Percentiles rank a stretch among this genome's conserved stretches.
Evolutionary conservation across 2,888 invertebrate genomes (phyloP).

Genomic region (Ophraella communa): DNA sequence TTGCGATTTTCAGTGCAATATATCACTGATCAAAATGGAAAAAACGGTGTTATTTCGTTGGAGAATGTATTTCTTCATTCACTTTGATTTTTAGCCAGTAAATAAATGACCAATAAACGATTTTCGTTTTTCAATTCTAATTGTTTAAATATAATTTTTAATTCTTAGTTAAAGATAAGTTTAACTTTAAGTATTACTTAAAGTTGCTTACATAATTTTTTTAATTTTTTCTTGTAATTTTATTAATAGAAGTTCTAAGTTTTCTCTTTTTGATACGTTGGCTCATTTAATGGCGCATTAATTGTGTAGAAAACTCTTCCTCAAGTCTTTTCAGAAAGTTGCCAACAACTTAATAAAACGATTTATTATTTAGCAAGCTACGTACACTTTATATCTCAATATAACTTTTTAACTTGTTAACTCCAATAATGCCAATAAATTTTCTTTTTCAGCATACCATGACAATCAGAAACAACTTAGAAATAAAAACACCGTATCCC

Average conservation of each 20-base stretch:
- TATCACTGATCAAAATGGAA: constrained; percentile 3
- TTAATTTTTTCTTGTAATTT: neutral
- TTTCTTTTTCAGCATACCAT: constrained; percentile 57
- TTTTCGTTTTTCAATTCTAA: too few species aligned
- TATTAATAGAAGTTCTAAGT: neutral
- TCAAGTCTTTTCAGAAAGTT: neutral
- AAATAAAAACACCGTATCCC: constrained; percentile 64
- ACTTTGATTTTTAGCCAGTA: neutral
- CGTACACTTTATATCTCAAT: neutral
- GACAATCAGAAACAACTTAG: constrained; percentile 65
- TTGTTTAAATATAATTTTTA: too few species aligned
- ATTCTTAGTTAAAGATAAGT: too few species aligned
- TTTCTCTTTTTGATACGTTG: neutral
- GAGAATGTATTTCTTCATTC: neutral
- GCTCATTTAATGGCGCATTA: neutral
- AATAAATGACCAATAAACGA: too few species aligned
- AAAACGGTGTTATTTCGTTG: constrained; percentile 1
- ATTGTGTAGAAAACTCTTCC: neutral
- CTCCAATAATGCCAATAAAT: neutral
- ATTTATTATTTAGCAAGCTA: neutral
- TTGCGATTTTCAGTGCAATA: constrained; percentile 9
- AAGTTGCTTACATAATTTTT: too few species aligned
- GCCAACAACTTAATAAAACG: neutral
- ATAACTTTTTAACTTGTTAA: neutral
- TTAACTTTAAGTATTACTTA: too few species aligned